phyloP scores from a whole-genome alignment of 2,797 vertebrate genomes.

The Onychomys arenicola region DNA sequence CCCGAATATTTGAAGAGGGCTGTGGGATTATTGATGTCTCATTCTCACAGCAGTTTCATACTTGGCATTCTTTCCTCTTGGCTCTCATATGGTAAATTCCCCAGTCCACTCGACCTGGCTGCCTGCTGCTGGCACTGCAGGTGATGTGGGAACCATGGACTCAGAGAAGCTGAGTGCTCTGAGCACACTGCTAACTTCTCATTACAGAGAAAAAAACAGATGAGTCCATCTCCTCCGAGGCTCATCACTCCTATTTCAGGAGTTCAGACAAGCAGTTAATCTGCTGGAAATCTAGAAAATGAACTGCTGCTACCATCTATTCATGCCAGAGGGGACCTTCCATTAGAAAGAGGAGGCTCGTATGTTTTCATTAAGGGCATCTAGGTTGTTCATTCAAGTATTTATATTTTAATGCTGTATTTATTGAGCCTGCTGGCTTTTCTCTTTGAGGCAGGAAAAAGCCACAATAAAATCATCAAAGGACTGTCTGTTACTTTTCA shows the following conservation, averaged over 20 bases:
- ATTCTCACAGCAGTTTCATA: neutral
- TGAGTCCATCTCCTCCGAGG: constrained; percentile 64
- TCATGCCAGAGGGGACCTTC: constrained; percentile 62
- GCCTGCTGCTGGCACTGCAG: neutral
- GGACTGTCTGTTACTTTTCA: neutral
- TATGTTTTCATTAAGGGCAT: constrained; percentile 68
- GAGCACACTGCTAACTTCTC: constrained; percentile 37
- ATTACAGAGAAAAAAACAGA: constrained; percentile 70
- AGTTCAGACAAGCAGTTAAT: constrained; percentile 76
- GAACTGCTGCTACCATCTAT: constrained; percentile 33
- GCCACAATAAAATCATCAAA: neutral
- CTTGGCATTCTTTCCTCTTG: neutral
- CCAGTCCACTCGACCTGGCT: neutral
- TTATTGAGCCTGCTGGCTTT: constrained; percentile 41
- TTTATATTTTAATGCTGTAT: constrained; percentile 68
- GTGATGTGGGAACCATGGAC: neutral
- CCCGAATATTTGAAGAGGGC: neutral
- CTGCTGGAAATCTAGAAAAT: constrained; percentile 66
- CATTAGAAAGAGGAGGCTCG: constrained; percentile 29
- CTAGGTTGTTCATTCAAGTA: constrained; percentile 55
- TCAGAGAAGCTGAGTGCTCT: neutral
- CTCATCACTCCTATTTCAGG: constrained; percentile 65
- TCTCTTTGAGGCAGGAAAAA: constrained; percentile 12
- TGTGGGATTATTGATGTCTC: neutral
- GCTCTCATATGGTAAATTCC: neutral